These are phyloP conservation scores for Sinelater perroti DNA, from an alignment of 2,888 invertebrate genomes.

Conservation along the genomic window DNA sequence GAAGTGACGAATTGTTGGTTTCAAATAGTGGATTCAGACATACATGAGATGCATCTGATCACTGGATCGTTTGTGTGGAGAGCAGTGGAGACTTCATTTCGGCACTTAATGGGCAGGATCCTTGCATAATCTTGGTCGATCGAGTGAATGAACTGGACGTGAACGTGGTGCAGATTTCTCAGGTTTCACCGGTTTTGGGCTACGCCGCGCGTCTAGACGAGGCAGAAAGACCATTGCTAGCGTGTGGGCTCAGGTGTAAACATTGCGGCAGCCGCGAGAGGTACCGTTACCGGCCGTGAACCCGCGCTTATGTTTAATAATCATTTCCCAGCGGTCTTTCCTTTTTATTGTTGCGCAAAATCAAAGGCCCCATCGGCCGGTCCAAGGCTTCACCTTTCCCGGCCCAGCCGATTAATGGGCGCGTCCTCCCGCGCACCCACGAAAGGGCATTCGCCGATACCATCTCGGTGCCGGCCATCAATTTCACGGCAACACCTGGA, in stretches of 20 bases:
- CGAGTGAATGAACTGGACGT: slow-evolving; percentile 27
- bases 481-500: slow-evolving; percentile 35
- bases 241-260: slow-evolving; percentile 33
- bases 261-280: slow-evolving; percentile 34
- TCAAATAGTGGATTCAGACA: too few species aligned
- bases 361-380: slow-evolving; percentile 8
- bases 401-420: slow-evolving; percentile 24
- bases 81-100: too few species aligned
- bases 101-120: too few species aligned
- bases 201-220: slow-evolving; percentile 32
- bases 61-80: too few species aligned
- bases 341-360: slow-evolving; percentile 22
- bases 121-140: too few species aligned
- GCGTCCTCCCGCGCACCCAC: slow-evolving; percentile 22
- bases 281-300: slow-evolving; percentile 38
- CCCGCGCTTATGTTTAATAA: slow-evolving; percentile 33
- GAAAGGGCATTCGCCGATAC: slow-evolving; percentile 22
- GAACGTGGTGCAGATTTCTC: slow-evolving; percentile 18
- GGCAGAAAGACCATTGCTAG: slow-evolving; percentile 26
- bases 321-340: slow-evolving; percentile 32
- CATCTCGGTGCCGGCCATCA: slow-evolving; percentile 31
- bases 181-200: slow-evolving; percentile 24
- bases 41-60: too few species aligned
- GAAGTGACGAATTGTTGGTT: too few species aligned
- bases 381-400: slow-evolving; percentile 22